Conservation (phyloP, 2,888 invertebrate species). For the Lycocerus yunnanus region DNA sequence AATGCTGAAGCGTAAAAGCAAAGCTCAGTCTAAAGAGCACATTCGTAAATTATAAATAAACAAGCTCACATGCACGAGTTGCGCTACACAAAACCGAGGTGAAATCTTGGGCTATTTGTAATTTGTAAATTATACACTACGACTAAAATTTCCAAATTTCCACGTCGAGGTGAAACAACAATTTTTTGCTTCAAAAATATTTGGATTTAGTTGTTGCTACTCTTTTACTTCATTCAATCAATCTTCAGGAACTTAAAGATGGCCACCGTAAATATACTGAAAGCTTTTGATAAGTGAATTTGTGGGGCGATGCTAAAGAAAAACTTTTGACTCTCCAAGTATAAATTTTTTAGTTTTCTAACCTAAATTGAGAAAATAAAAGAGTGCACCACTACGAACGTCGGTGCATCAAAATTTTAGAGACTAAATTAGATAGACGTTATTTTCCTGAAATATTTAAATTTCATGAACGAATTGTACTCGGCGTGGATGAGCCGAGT, state of each 20-base stretch:
- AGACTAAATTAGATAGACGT: neutral
- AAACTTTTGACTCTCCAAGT: neutral
- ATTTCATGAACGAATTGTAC: neutral
- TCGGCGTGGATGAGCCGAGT: neutral
- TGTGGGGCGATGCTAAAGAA: neutral
- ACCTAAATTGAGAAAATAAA: neutral
- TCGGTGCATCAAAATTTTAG: neutral
- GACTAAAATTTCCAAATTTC: conserved; percentile 1
- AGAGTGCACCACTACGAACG: neutral
- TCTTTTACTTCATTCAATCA: neutral
- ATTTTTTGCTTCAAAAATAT: neutral
- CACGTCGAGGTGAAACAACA: neutral
- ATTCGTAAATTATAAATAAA: conserved; percentile 31
- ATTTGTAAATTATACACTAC: conserved; percentile 32
- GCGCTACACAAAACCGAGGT: conserved; percentile 25
- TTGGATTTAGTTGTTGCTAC: neutral
- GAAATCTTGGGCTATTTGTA: conserved; percentile 32
- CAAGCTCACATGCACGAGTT: conserved; percentile 25
- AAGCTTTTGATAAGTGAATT: neutral
- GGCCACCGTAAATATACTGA: neutral
- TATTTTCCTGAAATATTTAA: neutral
- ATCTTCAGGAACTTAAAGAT: neutral
- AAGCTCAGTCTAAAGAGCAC: conserved; percentile 23
- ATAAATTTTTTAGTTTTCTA: neutral
- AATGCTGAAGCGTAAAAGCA: conserved; percentile 26